Evolutionary conservation across 2,888 invertebrate species (phyloP).

Genomic region (Leucania comma): DNA sequence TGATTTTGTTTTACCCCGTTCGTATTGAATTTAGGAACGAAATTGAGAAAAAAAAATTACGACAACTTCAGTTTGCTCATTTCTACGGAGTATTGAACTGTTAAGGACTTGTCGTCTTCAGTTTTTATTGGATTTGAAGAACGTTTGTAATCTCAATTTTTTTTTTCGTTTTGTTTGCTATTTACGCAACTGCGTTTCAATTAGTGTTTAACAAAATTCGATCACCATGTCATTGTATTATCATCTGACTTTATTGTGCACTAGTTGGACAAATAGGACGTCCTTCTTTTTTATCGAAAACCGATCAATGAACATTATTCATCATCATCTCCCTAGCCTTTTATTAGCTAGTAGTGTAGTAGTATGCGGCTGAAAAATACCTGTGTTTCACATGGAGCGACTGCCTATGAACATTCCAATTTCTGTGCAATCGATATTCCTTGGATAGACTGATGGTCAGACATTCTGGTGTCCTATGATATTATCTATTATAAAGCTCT

Average conservation of each 20-base stretch:
- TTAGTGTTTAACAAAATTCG: constrained; percentile 3
- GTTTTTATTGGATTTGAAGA: constrained; percentile 43
- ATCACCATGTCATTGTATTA: background rate
- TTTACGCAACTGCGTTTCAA: background rate
- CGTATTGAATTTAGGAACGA: constrained; percentile 69
- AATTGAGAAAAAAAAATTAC: constrained; percentile 48
- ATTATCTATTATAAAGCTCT: no score
- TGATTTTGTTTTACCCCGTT: constrained; percentile 78
- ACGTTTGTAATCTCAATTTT: constrained; percentile 16
- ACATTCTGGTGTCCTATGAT: no score
- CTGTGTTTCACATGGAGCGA: no score
- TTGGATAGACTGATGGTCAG: no score
- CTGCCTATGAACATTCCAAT: no score
- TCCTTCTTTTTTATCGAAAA: no score
- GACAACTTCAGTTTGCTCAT: constrained; percentile 45
- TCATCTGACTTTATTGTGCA: background rate
- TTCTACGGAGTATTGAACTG: constrained; percentile 53
- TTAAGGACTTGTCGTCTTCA: constrained; percentile 48
- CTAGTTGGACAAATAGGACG: background rate
- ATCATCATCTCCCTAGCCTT: no score
- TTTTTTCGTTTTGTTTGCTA: constrained; percentile 2
- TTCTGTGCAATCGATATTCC: no score
- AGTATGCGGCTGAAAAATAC: no score
- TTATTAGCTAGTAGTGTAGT: no score
- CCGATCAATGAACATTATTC: no score